phyloP scores from a whole-genome alignment of 1,140 invertebrate species.

The Psilanteris sp. region DNA sequence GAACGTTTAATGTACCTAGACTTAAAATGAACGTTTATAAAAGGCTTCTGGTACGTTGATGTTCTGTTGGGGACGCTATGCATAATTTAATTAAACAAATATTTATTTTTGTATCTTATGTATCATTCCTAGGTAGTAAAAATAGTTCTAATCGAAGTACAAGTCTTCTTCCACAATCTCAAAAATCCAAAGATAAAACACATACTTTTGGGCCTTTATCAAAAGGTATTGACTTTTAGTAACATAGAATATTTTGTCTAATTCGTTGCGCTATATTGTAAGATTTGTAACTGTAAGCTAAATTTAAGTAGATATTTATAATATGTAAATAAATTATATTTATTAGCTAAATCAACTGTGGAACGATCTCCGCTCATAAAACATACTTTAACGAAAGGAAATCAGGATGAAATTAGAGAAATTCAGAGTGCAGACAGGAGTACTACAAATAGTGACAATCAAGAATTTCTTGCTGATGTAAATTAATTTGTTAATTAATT shows the following conservation, averaged over 20 bases:
- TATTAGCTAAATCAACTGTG: constrained; percentile 80
- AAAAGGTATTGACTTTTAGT: constrained; percentile 75
- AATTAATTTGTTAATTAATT: constrained; percentile 18
- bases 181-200: constrained; percentile 81
- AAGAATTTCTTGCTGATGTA: constrained; percentile 92
- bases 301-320: background rate
- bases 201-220: constrained; percentile 89
- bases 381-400: constrained; percentile 84
- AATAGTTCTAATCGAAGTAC: constrained; percentile 74
- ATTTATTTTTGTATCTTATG: constrained; percentile 13
- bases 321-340: constrained; percentile 4
- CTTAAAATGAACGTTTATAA: too few species aligned
- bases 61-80: too few species aligned
- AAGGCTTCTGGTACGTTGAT: too few species aligned
- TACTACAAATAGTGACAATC: constrained; percentile 90
- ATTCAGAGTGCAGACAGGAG: constrained; percentile 85
- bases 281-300: too few species aligned
- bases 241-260: too few species aligned
- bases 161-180: constrained; percentile 66
- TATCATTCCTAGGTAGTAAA: constrained; percentile 74
- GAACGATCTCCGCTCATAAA: constrained; percentile 95
- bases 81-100: too few species aligned
- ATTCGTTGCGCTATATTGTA: too few species aligned
- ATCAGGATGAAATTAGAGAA: constrained; percentile 84
- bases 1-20: too few species aligned